phyloP scores from a whole-genome alignment of 2,113 vertebrate genomes.

The Otus sunia region DNA sequence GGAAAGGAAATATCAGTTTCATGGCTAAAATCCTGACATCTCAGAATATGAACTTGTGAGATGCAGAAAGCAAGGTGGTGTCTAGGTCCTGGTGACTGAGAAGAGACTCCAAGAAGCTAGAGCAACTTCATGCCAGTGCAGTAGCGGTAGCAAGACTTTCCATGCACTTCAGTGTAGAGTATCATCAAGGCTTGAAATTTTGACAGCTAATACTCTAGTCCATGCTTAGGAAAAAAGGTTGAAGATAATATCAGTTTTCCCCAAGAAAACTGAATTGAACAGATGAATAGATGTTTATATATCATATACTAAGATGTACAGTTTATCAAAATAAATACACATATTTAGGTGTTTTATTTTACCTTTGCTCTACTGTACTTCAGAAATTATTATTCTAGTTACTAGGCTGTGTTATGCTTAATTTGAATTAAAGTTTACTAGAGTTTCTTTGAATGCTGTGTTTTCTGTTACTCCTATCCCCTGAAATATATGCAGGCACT shows the following conservation, averaged over 20 bases:
- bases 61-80: neutral
- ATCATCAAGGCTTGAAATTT: neutral
- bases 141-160: neutral
- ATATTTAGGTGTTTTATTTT: neutral
- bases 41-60: neutral
- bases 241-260: neutral
- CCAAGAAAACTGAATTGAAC: neutral
- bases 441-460: neutral
- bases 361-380: neutral
- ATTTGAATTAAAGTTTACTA: neutral
- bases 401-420: neutral
- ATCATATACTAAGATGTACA: neutral
- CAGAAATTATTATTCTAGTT: neutral
- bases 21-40: neutral
- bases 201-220: neutral
- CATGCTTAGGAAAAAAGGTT: neutral
- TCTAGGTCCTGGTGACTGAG: neutral
- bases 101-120: neutral
- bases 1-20: neutral
- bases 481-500: neutral
- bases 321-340: neutral
- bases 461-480: neutral
- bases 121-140: neutral
- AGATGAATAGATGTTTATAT: neutral
- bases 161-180: neutral